Evolutionary conservation across 2,888 invertebrate genomes (phyloP), one percentile per base, ranked within the genome.

Genomic region (Drosophila ustulata): DNA sequence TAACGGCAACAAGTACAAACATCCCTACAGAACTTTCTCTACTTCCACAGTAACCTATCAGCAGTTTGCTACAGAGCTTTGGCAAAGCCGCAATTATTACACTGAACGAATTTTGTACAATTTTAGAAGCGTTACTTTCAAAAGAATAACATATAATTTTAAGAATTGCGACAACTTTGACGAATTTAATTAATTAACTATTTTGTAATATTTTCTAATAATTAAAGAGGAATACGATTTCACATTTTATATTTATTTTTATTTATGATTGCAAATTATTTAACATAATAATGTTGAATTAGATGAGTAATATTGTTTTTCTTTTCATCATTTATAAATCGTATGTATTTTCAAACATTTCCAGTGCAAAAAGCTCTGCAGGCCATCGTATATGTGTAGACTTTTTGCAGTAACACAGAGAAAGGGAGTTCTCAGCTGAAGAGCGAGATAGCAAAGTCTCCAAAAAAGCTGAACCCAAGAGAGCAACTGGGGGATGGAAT

Each of bases 1-100:
- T 69, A 80, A 75, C 66, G 85, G 88, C 86, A 89, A 89, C 88
- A 89, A 87, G 86, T 82, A 75, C 59, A 76, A 75, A 63, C 75
- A 76, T 66, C 75, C 75, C 74, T 52, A 69, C 39, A 43, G 30
- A 34, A 53, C 28, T 57, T 13, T 68, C 69, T 57, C 65, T 49
- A 43, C 46, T 11, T 68, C 39, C 59, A 32, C 63, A 74, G 62
- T 69, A 78, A 78, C 75, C 75, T 78, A 76, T 76, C 75, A 76
- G 75, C 65, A 75, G 39, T 63, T 59, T 34, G 74, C 68, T 52
- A 3, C n/a, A 66, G 53, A 76, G 75, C 75, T 76, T 53, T 32
- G 9, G 7, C 8, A 50, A 25, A 28, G 41, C 34, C 56, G 52
- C 45, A 70, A 3, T 5, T 4, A n/a, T 0, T 65, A 41, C 78